Base-by-base conservation (phyloP, 2,797 vertebrate genomes). In the Arctocebus calabarensis region DNA sequence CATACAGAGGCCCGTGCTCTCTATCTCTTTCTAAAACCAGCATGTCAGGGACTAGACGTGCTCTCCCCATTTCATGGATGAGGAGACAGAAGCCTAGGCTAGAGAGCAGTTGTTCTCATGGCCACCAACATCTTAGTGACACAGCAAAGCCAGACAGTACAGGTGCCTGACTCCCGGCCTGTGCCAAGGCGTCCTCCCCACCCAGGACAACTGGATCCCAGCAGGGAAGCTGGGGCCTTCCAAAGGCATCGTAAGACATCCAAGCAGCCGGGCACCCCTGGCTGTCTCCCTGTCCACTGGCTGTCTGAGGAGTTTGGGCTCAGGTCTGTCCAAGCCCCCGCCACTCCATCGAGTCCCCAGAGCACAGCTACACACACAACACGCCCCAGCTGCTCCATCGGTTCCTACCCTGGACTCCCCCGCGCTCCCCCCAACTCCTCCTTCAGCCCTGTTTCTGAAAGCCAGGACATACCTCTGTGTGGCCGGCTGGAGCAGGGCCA, bases 401-500 rank as follows among this genome's bases (percentile, higher is more conserved):
- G 27, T 4, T 32, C 8, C 10, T 48, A 2, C 29, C 78, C 43
- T 5, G 20, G 68, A 16, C 32, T 45, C 32, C 57, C 73, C 73
- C 29, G 2, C 25, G 6, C 0, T 5, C 14, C n/a, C 45, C 10
- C 17, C 40, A 22, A 22, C 34, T 43, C 27, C 45, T 1, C 45
- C 57, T 5, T 27, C 52, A 27, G 27, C 27, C 29, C 64, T 1
- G 1, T 22, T 40, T 71, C 11, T 1, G 22, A 55, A 27, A 66
- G 40, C 43, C 14, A 0, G 40, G 19, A 32, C 37, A 1, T 93
- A 97, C 97, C 96, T 96, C 82, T 34, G 20, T 0, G 23, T 0
- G 13, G 22, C 0, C 1, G 75, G 88, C 7, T 37, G 13, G 45
- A 27, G 48, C 48, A 52, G 48, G 48, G 48, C 48, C 48, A 52